These are phyloP conservation scores for Hirtodrosophila histrioides DNA, from an alignment of 2,888 invertebrate species.

Conservation along the genomic window DNA sequence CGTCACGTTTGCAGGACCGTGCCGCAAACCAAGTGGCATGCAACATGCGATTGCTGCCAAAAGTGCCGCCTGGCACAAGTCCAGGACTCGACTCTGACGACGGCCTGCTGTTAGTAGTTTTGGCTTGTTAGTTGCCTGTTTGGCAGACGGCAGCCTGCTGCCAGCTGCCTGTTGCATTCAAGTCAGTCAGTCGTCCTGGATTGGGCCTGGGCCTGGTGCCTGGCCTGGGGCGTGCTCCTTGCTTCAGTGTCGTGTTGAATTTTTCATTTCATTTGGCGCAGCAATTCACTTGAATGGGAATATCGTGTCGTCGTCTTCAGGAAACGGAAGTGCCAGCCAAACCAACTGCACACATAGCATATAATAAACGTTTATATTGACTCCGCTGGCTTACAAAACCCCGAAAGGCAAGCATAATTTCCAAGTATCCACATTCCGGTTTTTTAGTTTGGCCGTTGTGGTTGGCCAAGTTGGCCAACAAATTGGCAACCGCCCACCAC, in stretches of 20 bases:
- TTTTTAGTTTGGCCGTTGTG: conserved; percentile 36
- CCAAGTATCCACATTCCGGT: conserved; percentile 19
- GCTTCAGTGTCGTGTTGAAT: conserved; percentile 75
- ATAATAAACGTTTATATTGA: conserved; percentile 75
- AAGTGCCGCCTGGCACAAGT: conserved; percentile 81
- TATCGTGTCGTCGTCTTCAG: conserved; percentile 76
- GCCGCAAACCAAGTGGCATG: conserved; percentile 80
- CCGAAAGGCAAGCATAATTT: conserved; percentile 44
- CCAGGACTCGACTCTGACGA: conserved; percentile 53
- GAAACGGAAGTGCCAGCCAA: conserved; percentile 77
- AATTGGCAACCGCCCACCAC: conserved; percentile 40
- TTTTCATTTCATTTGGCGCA: conserved; percentile 83
- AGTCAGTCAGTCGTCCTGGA: conserved; percentile 30
- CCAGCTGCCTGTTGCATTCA: conserved; percentile 71
- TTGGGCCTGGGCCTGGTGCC: not conserved
- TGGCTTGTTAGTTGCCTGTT: conserved; percentile 73
- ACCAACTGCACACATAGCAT: conserved; percentile 71
- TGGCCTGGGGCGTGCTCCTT: conserved; percentile 45
- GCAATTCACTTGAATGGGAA: conserved; percentile 82
- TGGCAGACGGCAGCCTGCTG: conserved; percentile 21
- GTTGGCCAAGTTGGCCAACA: conserved; percentile 19
- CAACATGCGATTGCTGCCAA: conserved; percentile 83
- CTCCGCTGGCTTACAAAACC: conserved; percentile 44
- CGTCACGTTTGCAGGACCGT: conserved; percentile 79
- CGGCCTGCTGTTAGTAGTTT: conserved; percentile 67